Conservation (phyloP, 1,140 invertebrate genomes). For the Drosophila parvula region DNA sequence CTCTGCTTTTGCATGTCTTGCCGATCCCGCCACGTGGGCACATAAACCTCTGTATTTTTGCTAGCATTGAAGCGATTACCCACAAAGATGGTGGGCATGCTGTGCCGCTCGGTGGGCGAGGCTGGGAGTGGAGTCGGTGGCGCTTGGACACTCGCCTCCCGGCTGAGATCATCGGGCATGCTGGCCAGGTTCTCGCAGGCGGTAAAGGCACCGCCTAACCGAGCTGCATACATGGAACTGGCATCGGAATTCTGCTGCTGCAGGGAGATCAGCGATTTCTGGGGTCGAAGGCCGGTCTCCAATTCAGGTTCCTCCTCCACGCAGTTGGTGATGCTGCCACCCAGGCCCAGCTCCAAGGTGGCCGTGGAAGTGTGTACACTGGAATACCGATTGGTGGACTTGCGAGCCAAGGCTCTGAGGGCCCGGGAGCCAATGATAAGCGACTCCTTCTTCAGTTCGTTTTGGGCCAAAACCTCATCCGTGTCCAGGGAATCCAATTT, state of each 20-base stretch:
- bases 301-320: slow-evolving; percentile 52
- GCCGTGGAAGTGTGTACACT: slow-evolving; percentile 84
- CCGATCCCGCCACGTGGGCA: slow-evolving; percentile 85
- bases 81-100: slow-evolving; percentile 85
- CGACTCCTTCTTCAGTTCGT: slow-evolving; percentile 75
- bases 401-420: slow-evolving; percentile 68
- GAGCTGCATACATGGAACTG: slow-evolving; percentile 85
- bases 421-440: slow-evolving; percentile 75
- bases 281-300: not conserved
- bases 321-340: slow-evolving; percentile 61
- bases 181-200: slow-evolving; percentile 88
- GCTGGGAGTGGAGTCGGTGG: slow-evolving; percentile 6
- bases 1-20: slow-evolving; percentile 77
- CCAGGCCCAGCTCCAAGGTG: slow-evolving; percentile 79
- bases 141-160: slow-evolving; percentile 10
- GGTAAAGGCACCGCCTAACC: slow-evolving; percentile 85
- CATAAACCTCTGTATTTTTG: slow-evolving; percentile 85
- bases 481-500: slow-evolving; percentile 65
- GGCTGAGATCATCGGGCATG: slow-evolving; percentile 85
- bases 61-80: slow-evolving; percentile 86
- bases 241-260: slow-evolving; percentile 85
- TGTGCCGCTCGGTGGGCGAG: slow-evolving; percentile 78
- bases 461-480: slow-evolving; percentile 45
- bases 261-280: slow-evolving; percentile 13
- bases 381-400: slow-evolving; percentile 72